These are phyloP conservation scores for Myrmecophaga tridactyla DNA, from an alignment of 2,113 vertebrate species.

Conservation along the genomic window DNA sequence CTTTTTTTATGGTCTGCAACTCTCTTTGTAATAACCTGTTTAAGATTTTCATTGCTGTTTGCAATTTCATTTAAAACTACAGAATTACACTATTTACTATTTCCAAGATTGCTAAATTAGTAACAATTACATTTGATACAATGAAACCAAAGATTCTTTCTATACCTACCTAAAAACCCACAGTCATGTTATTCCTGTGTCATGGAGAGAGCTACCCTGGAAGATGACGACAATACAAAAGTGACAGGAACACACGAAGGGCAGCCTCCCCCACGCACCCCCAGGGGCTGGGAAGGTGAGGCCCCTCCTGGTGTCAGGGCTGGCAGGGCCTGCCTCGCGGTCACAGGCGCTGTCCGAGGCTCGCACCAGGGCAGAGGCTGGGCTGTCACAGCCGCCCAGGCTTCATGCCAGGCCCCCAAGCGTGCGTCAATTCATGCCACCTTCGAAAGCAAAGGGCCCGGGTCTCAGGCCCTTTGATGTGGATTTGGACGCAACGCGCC, in stretches of 20 bases:
- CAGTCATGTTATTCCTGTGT: neutral
- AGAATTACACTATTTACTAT: constrained; percentile 23
- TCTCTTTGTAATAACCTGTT: constrained; percentile 61
- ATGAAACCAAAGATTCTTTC: neutral
- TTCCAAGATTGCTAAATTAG: neutral
- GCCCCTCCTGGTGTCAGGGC: no score
- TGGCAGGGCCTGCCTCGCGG: no score
- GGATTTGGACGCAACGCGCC: neutral
- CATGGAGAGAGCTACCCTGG: neutral
- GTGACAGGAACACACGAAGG: neutral
- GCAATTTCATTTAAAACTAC: constrained; percentile 24
- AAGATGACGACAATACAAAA: neutral
- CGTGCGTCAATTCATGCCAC: neutral
- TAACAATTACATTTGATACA: neutral
- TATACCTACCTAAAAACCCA: neutral
- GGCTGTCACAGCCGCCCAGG: neutral
- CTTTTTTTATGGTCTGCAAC: constrained; percentile 59
- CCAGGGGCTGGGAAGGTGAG: no score
- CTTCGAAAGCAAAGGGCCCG: constrained; percentile 23
- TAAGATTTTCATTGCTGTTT: constrained; percentile 56
- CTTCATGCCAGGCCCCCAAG: neutral
- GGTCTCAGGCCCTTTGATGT: neutral
- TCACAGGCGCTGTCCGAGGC: neutral
- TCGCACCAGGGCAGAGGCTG: neutral
- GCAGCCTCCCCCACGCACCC: no score